Percentiles rank a stretch among this genome's conserved stretches.
Conservation (phyloP, 1,140 invertebrate genomes). For the Antheraea mylitta region DNA sequence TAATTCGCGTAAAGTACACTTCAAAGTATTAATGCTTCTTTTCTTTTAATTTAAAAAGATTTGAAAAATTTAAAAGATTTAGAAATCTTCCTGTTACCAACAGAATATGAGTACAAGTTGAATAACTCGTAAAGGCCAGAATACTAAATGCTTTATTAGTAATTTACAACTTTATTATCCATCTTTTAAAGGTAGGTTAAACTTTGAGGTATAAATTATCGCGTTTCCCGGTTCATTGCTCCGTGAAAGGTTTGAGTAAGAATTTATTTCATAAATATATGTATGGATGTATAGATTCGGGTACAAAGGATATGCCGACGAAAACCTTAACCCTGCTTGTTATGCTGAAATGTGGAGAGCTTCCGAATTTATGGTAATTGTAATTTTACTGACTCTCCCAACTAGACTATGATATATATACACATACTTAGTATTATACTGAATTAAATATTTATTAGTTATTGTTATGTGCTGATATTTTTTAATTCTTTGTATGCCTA, state of each 20-base stretch:
- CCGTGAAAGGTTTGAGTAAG: background rate
- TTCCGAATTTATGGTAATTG: no score
- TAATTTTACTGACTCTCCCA: no score
- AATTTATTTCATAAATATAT: background rate
- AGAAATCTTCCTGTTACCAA: background rate
- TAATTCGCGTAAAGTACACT: no score
- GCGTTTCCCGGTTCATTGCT: background rate
- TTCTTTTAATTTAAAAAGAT: no score
- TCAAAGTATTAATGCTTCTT: no score
- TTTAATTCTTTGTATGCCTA: no score
- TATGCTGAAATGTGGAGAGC: no score
- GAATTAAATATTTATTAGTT: no score
- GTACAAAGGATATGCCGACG: background rate
- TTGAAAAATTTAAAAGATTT: no score
- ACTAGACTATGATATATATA: no score
- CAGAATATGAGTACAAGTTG: background rate
- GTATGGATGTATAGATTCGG: background rate
- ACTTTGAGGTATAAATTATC: slow-evolving; percentile 3
- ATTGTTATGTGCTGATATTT: no score
- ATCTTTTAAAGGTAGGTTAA: background rate
- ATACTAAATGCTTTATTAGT: background rate
- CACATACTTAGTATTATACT: no score
- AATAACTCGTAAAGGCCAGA: background rate
- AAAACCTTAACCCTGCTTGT: background rate
- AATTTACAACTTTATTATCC: background rate